Conservation (phyloP, 1,140 invertebrate species). For the Eulimnadia texana region DNA sequence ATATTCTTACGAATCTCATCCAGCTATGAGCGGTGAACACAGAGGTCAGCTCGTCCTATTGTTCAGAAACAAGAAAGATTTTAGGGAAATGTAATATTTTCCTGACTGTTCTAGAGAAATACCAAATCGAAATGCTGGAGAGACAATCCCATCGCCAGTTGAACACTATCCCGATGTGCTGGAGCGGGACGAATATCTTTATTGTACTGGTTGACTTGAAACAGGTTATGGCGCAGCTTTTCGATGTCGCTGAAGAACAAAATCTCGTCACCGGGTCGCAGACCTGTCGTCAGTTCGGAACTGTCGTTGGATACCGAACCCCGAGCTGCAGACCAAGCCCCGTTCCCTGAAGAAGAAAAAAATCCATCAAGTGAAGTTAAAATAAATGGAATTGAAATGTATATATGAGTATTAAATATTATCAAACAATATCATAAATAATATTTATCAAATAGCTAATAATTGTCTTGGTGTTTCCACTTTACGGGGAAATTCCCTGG, state of each 20-base stretch:
- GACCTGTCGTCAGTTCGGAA: not conserved
- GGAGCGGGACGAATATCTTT: conserved; percentile 10
- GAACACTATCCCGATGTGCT: not conserved
- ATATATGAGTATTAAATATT: not conserved
- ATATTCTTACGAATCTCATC: not conserved
- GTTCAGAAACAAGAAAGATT: not conserved
- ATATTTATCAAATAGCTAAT: no score
- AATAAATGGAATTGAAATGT: not conserved
- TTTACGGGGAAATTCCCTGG: no score
- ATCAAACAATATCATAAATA: no score
- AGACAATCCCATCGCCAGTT: not conserved
- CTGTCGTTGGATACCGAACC: not conserved
- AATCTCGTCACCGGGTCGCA: not conserved
- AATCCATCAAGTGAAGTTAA: not conserved
- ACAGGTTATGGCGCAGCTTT: conserved; percentile 4
- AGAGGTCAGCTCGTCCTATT: not conserved
- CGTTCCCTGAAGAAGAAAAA: not conserved
- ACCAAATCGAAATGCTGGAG: conserved; percentile 11
- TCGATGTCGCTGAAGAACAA: conserved; percentile 10
- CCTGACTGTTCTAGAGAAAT: not conserved
- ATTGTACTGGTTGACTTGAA: conserved; percentile 7
- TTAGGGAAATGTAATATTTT: not conserved
- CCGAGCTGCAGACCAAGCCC: not conserved
- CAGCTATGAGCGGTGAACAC: not conserved
- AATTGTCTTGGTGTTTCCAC: no score